Percentiles rank a stretch among this genome's conserved stretches.
Evolutionary conservation across 2,113 vertebrate species (phyloP).

Genomic region (Myiozetetes cayanensis): DNA sequence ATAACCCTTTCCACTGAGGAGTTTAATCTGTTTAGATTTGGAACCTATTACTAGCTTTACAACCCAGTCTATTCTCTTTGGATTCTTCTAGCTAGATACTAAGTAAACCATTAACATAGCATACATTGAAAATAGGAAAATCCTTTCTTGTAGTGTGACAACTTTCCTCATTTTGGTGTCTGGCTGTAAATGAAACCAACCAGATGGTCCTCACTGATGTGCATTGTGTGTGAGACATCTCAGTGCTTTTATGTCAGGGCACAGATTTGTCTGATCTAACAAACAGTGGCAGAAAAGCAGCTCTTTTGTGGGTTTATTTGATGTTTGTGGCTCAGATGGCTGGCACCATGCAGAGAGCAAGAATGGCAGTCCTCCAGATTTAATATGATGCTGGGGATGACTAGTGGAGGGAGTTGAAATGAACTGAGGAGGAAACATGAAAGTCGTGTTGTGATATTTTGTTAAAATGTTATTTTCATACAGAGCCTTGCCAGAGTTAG

Average conservation of each 20-base stretch:
- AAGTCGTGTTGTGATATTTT: neutral
- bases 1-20: neutral
- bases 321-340: constrained; percentile 21
- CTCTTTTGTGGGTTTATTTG: constrained; percentile 37
- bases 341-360: neutral
- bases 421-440: neutral
- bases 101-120: neutral
- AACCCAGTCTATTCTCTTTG: neutral
- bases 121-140: neutral
- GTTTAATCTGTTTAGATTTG: neutral
- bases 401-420: neutral
- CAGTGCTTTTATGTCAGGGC: constrained; percentile 39
- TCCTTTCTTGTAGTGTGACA: neutral
- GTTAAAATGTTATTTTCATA: constrained; percentile 3
- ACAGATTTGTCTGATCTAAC: constrained; percentile 50
- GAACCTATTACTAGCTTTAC: neutral
- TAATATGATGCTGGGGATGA: neutral
- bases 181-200: constrained; percentile 40
- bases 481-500: neutral
- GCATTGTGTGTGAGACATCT: constrained; percentile 19
- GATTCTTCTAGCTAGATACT: neutral
- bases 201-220: constrained; percentile 56
- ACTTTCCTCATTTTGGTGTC: constrained; percentile 22
- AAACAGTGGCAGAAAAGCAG: neutral
- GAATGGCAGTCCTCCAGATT: neutral